Evolutionary conservation across 2,113 vertebrate species (phyloP), one percentile per base, ranked within the genome.

Genomic region (Rana temporaria): DNA sequence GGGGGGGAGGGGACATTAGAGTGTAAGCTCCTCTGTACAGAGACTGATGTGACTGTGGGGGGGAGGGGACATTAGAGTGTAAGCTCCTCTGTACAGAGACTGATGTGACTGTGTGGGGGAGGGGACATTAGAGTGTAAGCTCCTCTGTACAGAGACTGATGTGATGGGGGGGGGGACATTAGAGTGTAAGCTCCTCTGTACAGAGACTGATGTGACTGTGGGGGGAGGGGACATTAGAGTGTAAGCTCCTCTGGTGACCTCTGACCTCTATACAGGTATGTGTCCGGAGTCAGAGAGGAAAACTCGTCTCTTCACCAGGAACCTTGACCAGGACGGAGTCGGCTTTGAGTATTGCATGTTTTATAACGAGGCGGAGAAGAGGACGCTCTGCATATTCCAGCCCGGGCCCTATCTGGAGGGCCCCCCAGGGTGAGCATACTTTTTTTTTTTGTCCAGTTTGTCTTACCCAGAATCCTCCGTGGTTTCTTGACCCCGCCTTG

Each of bases 311-410:
- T 94, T 95, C 84, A 95, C 93, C 6, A 88, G 95, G 17, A 93
- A 88, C 86, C 86, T 89, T 15, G 87, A 86, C 4, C 85, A 65
- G 0, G 86, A 90, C 1, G 95, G 96, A 14, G 87, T 90, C 64
- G 91, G 90, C 14, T 98, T 95, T 16, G 96, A 97, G 83, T 97
- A 96, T 0, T 94, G 87, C 63, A 81, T 93, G 73, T 98, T 97
- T 82, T 42, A 91, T 14, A 95, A 95, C 42, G 84, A 87, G 14
- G 66, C 88, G 0, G 85, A 95, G 81, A 88, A 92, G 76, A 94
- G 80, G 65, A 90, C 91, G 0, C 84, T 93, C 52, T 93, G 92
- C 85, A 85, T 95, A 56, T 94, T 95, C 87, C 96, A 97, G 77
- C 84, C 92, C 16, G 96, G 96, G 57, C 92, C 93, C 26, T 91